Evolutionary conservation across 2,888 invertebrate genomes (phyloP), one percentile per base, ranked within the genome.

Genomic region (Piscicola geometra): DNA sequence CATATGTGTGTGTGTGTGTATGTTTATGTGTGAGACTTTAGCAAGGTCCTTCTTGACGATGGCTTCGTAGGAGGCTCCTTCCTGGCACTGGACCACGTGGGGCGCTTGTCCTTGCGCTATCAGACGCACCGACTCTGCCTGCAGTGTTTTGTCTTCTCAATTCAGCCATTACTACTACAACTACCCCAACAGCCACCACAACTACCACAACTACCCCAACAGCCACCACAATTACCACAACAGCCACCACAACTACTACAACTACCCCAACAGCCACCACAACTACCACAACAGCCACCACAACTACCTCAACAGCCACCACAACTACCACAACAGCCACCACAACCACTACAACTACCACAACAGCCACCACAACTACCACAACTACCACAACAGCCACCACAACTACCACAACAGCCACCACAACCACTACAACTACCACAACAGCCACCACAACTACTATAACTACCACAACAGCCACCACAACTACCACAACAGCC

Each of bases 21-120:
- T 41, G 5, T 41, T 5, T 41, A 15, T 9, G 41, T 41, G 41
- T 41, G 41, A 41, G 15, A 91, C 90, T 85, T 90, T 88, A 81
- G 93, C 93, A 67, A 93, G 89, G 81, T 94, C 93, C 84, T 93
- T 94, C 83, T 93, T 93, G 70, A 95, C 86, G 82, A 94, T 90
- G 0, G 95, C 90, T 82, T 98, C 97, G 84, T 97, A 98, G 0
- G 92, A 92, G 74, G 96, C 95, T 0, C 94, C 94, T 78, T 92
- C 91, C 83, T 91, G 91, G 0, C 91, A 87, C 85, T 98, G 97
- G 0, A 86, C 83, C 32, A 92, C 89, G 81, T 88, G 89, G 0
- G 94, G 94, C 0, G 97, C 96, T 1, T 87, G 90, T 0, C 91
- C 92, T 73, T 89, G 88, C 0, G 92, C 92, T 0, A 97, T 92